Evolutionary conservation across 2,797 vertebrate species (phyloP).

Genomic region (Anniella stebbinsi): DNA sequence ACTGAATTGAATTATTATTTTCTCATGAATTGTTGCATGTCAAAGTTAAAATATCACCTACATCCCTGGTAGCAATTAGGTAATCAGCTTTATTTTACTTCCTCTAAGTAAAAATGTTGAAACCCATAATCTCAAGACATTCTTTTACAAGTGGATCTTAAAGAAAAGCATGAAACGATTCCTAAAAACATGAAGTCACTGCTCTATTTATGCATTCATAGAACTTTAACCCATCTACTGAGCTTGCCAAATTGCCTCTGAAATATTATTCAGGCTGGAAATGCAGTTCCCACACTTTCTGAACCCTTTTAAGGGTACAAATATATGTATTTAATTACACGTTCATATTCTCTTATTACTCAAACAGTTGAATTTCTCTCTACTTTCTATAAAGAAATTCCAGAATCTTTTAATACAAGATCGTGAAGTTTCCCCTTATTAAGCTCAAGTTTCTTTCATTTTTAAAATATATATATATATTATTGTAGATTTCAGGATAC

Average conservation of each 20-base stretch:
- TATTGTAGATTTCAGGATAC: not conserved
- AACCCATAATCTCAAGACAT: not conserved
- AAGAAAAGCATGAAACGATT: not conserved
- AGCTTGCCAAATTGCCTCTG: slow-evolving; percentile 14
- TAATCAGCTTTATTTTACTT: not conserved
- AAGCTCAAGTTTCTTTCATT: not conserved
- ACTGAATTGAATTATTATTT: not conserved
- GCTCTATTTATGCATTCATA: slow-evolving; percentile 7
- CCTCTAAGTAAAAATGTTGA: not conserved
- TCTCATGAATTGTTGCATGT: not conserved
- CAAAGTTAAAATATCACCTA: slow-evolving; percentile 11
- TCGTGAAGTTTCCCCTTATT: not conserved
- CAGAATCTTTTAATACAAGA: not conserved
- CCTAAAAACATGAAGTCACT: slow-evolving; percentile 9
- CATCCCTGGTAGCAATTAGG: not conserved
- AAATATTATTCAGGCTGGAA: slow-evolving; percentile 9
- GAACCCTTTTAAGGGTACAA: not conserved
- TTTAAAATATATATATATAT: too few species aligned
- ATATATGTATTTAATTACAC: not conserved
- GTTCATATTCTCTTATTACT: not conserved
- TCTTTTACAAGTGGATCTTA: not conserved
- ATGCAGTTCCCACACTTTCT: not conserved
- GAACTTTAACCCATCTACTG: not conserved
- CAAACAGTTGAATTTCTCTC: not conserved
- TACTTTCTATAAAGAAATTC: not conserved